A percentile compares a stretch with the other conserved stretches of the same genome.
Conservation (phyloP, 2,797 vertebrate species). For the Rhinichthys osculus region DNA sequence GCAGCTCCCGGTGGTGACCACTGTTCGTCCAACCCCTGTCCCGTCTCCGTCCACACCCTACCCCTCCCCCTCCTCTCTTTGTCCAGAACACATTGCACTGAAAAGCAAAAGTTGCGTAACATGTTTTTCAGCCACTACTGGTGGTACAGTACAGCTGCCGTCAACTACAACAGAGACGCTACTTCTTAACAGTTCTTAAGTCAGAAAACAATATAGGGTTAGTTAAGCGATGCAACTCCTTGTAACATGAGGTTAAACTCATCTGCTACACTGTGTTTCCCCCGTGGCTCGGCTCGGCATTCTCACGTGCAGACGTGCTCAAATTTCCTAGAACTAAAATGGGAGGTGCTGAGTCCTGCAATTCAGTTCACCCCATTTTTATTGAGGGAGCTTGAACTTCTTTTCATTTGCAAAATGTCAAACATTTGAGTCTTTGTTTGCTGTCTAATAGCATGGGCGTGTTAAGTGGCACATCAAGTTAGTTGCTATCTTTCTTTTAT, state of each 20-base stretch:
- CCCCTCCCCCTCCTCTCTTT: constrained; percentile 56
- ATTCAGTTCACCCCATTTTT: neutral
- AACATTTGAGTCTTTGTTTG: neutral
- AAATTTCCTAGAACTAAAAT: constrained; percentile 73
- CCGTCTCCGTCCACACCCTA: constrained; percentile 35
- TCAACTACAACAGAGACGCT: neutral
- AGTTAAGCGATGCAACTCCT: neutral
- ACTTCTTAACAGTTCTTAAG: neutral
- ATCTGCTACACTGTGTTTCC: constrained; percentile 36
- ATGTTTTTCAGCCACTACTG: constrained; percentile 69
- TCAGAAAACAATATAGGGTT: neutral
- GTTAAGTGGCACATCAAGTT: neutral
- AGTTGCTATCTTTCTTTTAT: neutral
- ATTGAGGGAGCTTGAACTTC: neutral
- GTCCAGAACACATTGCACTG: constrained; percentile 64
- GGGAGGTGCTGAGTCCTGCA: constrained; percentile 41
- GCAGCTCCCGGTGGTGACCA: neutral
- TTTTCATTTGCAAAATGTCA: neutral
- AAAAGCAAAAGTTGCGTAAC: constrained; percentile 71
- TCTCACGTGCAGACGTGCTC: constrained; percentile 54
- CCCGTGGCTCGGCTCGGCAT: neutral
- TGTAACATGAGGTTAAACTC: constrained; percentile 29
- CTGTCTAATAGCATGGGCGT: neutral
- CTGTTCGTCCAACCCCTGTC: neutral
- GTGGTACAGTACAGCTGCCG: constrained; percentile 32